Base-by-base conservation (phyloP, 1,140 invertebrate species). In the Monomorium pharaonis region DNA sequence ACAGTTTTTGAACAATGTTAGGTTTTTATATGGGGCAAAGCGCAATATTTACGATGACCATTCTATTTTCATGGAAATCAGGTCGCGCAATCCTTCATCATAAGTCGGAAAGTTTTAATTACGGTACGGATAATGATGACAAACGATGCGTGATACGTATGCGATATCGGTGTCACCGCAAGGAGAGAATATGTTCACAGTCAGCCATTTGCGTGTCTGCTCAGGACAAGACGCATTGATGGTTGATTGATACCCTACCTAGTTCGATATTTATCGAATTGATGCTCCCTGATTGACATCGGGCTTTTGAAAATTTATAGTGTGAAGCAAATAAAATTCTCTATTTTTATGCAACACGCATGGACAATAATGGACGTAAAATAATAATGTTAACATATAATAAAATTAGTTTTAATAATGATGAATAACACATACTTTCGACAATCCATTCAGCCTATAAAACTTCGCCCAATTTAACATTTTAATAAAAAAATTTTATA, bases 51-150 rank as follows among this genome's bases (percentile, higher is more conserved):
- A 80, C 63, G 49, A 69, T 30, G 44, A 54, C 65, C 77, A 54
- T 83, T 83, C 70, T 83, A 83, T 83, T 83, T 83, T 58, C 67
- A 54, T 44, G 37, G 51, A 58, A 83, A 83, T 83, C 67, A 58
- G 80, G 44, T 85, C 81, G 47, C 33, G 56, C 16, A 70, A 60
- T 88, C 87, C 87, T 86, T 81, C 77, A 85, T 89, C 87, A 83
- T 54, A 67, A 42, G 37, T 30, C 83, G 63, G 24, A 63, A 72
- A 77, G 63, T 76, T 89, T 88, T 86, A 89, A 89, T 89, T 89
- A 86, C 77, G n/a, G 24, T 21, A 33, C 30, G 21, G 27, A 65
- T 86, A 88, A 88, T 81, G 87, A 89, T 88, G 88, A 89, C 76
- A 56, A 77, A 89, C 75, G 87, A 89, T 58, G 49, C 62, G 75